Evolutionary conservation across 2,797 vertebrate species (phyloP).

Genomic region (Malurus leucopterus): DNA sequence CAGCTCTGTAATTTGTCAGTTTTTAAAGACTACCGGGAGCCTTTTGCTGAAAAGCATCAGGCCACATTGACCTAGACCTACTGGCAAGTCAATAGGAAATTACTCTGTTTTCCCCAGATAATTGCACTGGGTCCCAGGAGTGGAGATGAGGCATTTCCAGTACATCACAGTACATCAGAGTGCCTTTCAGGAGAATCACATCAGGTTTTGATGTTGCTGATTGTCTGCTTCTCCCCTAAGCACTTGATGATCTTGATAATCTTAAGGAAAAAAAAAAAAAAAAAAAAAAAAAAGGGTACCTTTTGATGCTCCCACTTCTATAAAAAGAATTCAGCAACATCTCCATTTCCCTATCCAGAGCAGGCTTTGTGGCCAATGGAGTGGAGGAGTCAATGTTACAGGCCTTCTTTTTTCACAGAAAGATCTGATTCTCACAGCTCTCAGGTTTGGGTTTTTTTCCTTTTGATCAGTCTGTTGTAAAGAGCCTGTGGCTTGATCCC

Average conservation of each 20-base stretch:
- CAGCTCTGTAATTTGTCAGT: neutral
- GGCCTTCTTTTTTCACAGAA: neutral
- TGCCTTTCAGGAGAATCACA: neutral
- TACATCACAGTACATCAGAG: neutral
- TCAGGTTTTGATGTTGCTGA: constrained; percentile 8
- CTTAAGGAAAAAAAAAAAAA: neutral
- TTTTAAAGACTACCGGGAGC: neutral
- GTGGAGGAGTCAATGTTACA: neutral
- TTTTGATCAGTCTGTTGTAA: neutral
- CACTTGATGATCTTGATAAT: neutral
- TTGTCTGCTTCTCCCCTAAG: neutral
- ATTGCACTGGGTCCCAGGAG: constrained; percentile 6
- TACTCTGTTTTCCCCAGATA: constrained; percentile 11
- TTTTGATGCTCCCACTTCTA: neutral
- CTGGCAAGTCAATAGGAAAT: constrained; percentile 10
- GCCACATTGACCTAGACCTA: neutral
- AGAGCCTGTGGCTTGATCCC: neutral
- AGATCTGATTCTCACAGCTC: neutral
- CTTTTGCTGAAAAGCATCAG: neutral
- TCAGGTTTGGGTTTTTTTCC: neutral
- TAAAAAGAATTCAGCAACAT: neutral
- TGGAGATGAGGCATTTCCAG: neutral
- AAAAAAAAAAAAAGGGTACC: neutral
- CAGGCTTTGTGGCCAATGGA: neutral
- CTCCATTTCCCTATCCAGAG: neutral